These are phyloP conservation scores for Pontoporia blainvillei DNA, from an alignment of 2,113 vertebrate genomes.

Conservation along the genomic window DNA sequence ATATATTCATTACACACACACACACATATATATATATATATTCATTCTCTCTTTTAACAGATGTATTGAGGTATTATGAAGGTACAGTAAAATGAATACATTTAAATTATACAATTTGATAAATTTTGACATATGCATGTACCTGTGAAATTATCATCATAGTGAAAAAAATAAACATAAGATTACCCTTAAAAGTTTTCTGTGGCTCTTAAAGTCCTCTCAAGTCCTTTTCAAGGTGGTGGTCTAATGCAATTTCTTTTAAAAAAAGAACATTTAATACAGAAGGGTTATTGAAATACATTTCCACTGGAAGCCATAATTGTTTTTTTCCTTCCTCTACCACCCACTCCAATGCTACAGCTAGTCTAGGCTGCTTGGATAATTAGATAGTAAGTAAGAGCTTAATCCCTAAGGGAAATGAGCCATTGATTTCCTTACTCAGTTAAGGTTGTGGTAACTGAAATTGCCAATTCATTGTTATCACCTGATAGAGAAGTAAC, in stretches of 20 bases:
- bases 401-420: not conserved
- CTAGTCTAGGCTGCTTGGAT: not conserved
- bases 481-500: not conserved
- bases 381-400: not conserved
- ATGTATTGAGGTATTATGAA: not conserved
- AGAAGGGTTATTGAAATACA: not conserved
- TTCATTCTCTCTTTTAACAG: not conserved
- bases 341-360: not conserved
- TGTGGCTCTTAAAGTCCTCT: not conserved
- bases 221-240: not conserved
- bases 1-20: not conserved
- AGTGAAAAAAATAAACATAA: not conserved
- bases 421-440: not conserved
- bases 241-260: not conserved
- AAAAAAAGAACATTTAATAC: not conserved
- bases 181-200: not conserved
- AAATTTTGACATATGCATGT: not conserved
- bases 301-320: not conserved
- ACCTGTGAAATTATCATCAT: not conserved
- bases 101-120: not conserved
- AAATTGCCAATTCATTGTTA: not conserved
- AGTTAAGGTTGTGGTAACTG: not conserved
- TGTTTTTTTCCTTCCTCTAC: not conserved
- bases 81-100: not conserved
- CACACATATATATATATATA: no score